Evolutionary conservation across 2,113 vertebrate genomes (phyloP), one percentile per base, ranked within the genome.

Genomic region (Choloepus hoffmanni): DNA sequence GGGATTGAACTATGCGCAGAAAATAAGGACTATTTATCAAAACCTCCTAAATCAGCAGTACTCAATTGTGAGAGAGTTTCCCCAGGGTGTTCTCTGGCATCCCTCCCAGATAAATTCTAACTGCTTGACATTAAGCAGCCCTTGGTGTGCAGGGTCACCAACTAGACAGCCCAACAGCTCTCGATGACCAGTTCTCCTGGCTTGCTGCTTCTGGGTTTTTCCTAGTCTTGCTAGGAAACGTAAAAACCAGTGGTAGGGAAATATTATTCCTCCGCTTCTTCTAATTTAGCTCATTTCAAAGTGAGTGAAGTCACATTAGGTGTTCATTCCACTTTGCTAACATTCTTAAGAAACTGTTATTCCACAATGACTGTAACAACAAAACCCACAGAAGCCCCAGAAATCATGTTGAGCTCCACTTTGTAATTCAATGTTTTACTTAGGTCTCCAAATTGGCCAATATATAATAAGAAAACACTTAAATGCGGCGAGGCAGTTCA

Each of bases 291-390:
- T 43, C 3, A 45, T 94, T 94, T 85, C 58, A 94, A 86, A 43
- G 30, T 62, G 16, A 85, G 40, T 53, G 9, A 77, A 92, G 53
- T 82, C 62, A 23, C 3, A 9, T 55, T 79, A 86, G 68, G 28
- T 70, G 45, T 74, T 79, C 50, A 24, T 74, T 91, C 19, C 85
- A 45, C 30, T 89, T 91, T 65, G 78, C 73, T 77, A 67, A 65
- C n/a, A 63, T 60, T 96, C n/a, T 40, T 67, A 68, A 70, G 33
- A 89, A 93, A 92, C 19, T 73, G 45, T 73, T 96, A n/a, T 88
- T 96, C 55, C 18, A 82, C 55, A 53, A 67, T n/a, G 48, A 78
- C 9, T 92, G 40, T 48, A 88, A 33, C 50, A 87, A 93, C 0
- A 45, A 73, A 79, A 62, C 55, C 16, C 21, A 40, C 45, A 1